Percentiles rank a stretch among this genome's conserved stretches.
Evolutionary conservation across 1,140 invertebrate species (phyloP).

Genomic region (Drosophila teissieri): DNA sequence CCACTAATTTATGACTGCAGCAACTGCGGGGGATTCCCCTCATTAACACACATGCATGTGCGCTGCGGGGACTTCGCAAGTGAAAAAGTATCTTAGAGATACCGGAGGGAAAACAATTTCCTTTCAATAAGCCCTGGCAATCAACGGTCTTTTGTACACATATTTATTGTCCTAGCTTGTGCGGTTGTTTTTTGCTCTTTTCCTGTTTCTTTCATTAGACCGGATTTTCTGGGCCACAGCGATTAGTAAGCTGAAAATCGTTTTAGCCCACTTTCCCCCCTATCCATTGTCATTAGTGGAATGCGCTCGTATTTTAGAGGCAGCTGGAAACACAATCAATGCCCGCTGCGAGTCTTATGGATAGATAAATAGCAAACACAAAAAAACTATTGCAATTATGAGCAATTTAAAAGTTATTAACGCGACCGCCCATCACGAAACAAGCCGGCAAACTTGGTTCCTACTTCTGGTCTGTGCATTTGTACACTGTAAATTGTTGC

Average conservation of each 20-base stretch:
- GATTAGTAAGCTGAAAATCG: constrained; percentile 56
- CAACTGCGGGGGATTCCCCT: constrained; percentile 2
- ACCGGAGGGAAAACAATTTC: constrained; percentile 22
- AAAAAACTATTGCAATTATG: constrained; percentile 68
- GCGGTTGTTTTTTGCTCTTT: background rate
- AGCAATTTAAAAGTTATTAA: constrained; percentile 79
- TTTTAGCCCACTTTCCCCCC: constrained; percentile 41
- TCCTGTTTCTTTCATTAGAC: constrained; percentile 32
- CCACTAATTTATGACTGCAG: constrained; percentile 49
- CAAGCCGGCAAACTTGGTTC: constrained; percentile 16
- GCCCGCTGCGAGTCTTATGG: constrained; percentile 51
- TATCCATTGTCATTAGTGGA: constrained; percentile 49
- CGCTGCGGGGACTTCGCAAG: background rate
- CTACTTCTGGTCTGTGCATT: constrained; percentile 23
- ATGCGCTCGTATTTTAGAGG: constrained; percentile 25
- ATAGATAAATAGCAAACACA: constrained; percentile 8
- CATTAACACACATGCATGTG: constrained; percentile 19
- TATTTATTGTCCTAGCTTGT: constrained; percentile 35
- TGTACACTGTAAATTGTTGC: constrained; percentile 17
- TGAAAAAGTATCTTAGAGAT: constrained; percentile 22
- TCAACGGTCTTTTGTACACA: constrained; percentile 21
- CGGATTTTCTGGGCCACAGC: constrained; percentile 46
- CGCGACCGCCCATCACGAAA: constrained; percentile 54
- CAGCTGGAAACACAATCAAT: constrained; percentile 53
- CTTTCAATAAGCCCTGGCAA: constrained; percentile 37